Evolutionary conservation across 2,797 vertebrate genomes (phyloP), one percentile per base, ranked within the genome.

Genomic region (Rallus crepitans): DNA sequence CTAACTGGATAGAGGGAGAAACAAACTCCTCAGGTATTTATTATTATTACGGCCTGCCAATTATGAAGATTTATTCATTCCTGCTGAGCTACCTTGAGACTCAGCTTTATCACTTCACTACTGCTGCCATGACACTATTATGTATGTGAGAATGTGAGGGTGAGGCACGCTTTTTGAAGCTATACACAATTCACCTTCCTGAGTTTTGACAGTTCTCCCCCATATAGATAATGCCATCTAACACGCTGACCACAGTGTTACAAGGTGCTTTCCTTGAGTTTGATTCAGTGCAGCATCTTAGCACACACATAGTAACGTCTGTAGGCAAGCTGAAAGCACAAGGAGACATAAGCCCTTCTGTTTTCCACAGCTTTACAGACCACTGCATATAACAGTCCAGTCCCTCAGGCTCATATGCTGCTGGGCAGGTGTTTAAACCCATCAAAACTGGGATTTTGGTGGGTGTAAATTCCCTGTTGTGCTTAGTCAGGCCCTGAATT

Each of bases 11-110:
- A 88, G 84, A 96, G 81, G 87, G 91, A 96, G 70, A 95, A 96
- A 95, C 89, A 95, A 84, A 95, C 86, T 92, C 72, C 90, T 82
- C 57, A 45, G 12, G 12, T 92, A 93, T 95, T 97, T 97, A 97
- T 94, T 97, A 82, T 90, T 94, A 94, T 96, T 94, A 93, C 3
- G 1, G 50, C 57, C 81, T 96, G 90, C 92, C 89, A 92, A 50
- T 94, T 96, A 92, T 14, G 53, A 96, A 93, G 79, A 95, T 95
- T 77, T 94, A 96, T 95, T 94, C 69, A 87, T 81, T 82, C 89
- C 85, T 72, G 56, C 79, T 81, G 89, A 94, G 77, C 65, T 83
- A 83, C 72, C 75, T 90, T 2, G 14, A 94, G 82, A 82, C 53
- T 83, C 2, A 7, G 83, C 63, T 94, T 96, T 94, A 94, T 92